These are phyloP conservation scores for Pseudois nayaur DNA, from an alignment of 2,113 vertebrate species.

Conservation along the genomic window DNA sequence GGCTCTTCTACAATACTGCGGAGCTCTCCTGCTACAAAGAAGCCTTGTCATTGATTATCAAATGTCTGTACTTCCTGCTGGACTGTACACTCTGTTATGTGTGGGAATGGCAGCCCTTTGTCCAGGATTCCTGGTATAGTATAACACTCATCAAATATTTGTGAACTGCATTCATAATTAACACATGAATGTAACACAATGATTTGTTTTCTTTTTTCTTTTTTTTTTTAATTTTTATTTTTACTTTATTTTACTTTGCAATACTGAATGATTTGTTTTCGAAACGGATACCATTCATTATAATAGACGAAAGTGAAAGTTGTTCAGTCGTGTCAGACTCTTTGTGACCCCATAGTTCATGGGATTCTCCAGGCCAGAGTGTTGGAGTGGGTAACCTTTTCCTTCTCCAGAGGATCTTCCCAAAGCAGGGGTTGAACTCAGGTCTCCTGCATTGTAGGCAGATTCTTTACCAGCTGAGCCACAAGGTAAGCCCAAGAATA, in stretches of 20 bases:
- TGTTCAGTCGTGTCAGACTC: neutral
- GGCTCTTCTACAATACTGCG: neutral
- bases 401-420: neutral
- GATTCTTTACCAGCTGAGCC: neutral
- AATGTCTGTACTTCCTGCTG: neutral
- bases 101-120: neutral
- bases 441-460: neutral
- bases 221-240: too few relatives aligned
- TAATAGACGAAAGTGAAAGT: neutral
- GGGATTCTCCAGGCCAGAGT: neutral
- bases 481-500: neutral
- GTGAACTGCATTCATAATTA: neutral
- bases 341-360: neutral
- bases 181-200: neutral
- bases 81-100: neutral
- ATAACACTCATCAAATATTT: neutral
- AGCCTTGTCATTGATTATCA: neutral
- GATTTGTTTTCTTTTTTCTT: too few relatives aligned
- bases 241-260: too few relatives aligned
- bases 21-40: neutral
- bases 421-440: accelerated
- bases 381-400: neutral
- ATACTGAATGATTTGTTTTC: neutral
- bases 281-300: neutral
- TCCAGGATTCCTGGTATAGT: neutral